A percentile compares a stretch with the other conserved stretches of the same genome.
Conservation (phyloP, 2,113 vertebrate genomes). For the Xerus inauris region DNA sequence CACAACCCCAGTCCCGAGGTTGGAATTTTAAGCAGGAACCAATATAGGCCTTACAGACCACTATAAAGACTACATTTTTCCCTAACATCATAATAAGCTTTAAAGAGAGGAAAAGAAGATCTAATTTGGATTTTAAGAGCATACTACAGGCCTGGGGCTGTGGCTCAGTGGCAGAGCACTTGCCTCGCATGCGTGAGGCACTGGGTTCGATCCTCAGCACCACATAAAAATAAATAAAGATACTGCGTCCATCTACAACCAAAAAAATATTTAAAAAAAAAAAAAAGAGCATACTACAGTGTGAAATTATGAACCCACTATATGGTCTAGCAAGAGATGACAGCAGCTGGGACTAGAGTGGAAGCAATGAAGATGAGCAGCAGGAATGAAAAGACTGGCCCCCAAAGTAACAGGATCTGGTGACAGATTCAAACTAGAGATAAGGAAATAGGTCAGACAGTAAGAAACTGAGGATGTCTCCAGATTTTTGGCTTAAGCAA, state of each 20-base stretch:
- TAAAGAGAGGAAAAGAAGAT: neutral
- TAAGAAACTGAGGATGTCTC: neutral
- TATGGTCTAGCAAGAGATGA: neutral
- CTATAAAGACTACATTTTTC: neutral
- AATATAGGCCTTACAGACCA: neutral
- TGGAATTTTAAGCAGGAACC: neutral
- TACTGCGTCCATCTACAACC: too few relatives aligned
- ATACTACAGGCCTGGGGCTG: too few relatives aligned
- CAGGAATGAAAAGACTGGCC: conserved; percentile 12
- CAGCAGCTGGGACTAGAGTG: neutral
- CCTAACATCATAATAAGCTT: neutral
- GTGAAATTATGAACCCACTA: conserved; percentile 25
- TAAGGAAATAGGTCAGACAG: neutral
- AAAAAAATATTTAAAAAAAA: too few relatives aligned
- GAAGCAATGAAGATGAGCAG: neutral
- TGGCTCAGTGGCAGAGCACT: too few relatives aligned
- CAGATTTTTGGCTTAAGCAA: conserved; percentile 12
- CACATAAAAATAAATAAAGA: too few relatives aligned
- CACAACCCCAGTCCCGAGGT: too few relatives aligned
- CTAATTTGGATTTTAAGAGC: neutral
- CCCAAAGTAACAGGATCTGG: neutral
- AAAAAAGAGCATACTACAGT: conserved; percentile 5
- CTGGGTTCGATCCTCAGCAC: too few relatives aligned
- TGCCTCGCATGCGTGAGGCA: too few relatives aligned
- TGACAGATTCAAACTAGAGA: neutral